phyloP scores from a whole-genome alignment of 2,888 invertebrate genomes.

The Dilophus febrilis region DNA sequence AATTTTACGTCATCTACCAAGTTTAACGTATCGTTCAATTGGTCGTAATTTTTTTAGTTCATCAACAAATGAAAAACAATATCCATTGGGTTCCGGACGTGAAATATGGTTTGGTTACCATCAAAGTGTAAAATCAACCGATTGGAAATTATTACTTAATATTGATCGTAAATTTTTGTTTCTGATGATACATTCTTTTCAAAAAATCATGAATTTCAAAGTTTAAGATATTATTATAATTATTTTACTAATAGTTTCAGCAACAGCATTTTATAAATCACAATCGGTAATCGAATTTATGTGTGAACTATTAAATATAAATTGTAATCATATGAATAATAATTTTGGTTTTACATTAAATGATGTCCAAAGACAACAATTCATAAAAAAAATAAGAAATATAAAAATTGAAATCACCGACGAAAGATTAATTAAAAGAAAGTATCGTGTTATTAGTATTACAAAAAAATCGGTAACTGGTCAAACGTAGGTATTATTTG shows the following conservation, averaged over 20 bases:
- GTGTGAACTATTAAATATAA: constrained; percentile 98
- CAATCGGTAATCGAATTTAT: constrained; percentile 99
- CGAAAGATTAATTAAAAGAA: constrained; percentile 96
- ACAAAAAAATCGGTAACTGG: constrained; percentile 97
- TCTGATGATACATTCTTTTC: background rate
- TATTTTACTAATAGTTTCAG: constrained; percentile 61
- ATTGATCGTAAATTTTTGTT: constrained; percentile 65
- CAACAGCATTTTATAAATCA: constrained; percentile 99
- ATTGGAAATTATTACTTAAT: constrained; percentile 99
- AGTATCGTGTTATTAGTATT: constrained; percentile 98
- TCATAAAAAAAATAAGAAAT: constrained; percentile 99
- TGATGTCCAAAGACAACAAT: constrained; percentile 97
- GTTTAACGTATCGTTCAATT: constrained; percentile 99
- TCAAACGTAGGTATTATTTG: constrained; percentile 86
- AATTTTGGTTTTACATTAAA: constrained; percentile 93
- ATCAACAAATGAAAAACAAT: constrained; percentile 85
- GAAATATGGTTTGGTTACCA: constrained; percentile 99
- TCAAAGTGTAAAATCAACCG: constrained; percentile 96
- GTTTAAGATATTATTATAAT: constrained; percentile 3
- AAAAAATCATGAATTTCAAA: constrained; percentile 35
- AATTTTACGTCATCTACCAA: constrained; percentile 97
- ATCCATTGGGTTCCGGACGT: constrained; percentile 88
- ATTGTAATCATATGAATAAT: constrained; percentile 83
- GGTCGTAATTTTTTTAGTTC: constrained; percentile 98
- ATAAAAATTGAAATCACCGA: constrained; percentile 99